Evolutionary conservation across 2,797 vertebrate genomes (phyloP), one percentile per base, ranked within the genome.

Genomic region (Anguilla marmorata): DNA sequence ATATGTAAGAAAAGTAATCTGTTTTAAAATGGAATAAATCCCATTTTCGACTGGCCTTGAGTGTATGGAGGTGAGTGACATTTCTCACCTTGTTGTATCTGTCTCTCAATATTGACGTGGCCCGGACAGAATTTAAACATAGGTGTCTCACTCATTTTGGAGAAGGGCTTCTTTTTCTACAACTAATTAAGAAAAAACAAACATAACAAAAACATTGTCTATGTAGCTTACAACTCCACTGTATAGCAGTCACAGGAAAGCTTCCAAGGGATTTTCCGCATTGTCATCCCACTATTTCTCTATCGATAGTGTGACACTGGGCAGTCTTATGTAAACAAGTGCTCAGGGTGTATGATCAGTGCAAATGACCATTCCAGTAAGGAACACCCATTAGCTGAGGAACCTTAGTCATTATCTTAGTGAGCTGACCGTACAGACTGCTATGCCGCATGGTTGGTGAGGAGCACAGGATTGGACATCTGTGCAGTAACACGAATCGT

Each of bases 21-120:
- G 21, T 50, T 48, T 24, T 48, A 11, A 82, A 82, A 82, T 82
- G 79, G 76, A 82, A 82, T 82, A n/a, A 48, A 24, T 82, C 79
- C 79, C 79, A 50, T 50, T 82, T 7, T 82, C 79, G 50, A 82
- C 79, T 21, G 37, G 79, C 79, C 24, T 50, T 50, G 45, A 82
- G 41, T 82, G 79, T 50, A 48, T 2, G 79, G 41, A 82, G 79
- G 45, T 50, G 79, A 48, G n/a, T 82, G 79, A 48, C 79, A 82
- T 24, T 50, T 24, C 79, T 45, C 79, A 82, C 21, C 79, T 82
- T 82, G 45, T 50, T 8, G 50, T 82, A n/a, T 82, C 79, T 82
- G 41, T 48, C 79, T 24, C 79, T 82, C 41, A 50, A 82, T 50
- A 48, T 50, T 50, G 45, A 82, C 48, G 50, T 48, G 24, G 21